phyloP scores from a whole-genome alignment of 2,113 vertebrate species.

The Pachycephala philippinensis region DNA sequence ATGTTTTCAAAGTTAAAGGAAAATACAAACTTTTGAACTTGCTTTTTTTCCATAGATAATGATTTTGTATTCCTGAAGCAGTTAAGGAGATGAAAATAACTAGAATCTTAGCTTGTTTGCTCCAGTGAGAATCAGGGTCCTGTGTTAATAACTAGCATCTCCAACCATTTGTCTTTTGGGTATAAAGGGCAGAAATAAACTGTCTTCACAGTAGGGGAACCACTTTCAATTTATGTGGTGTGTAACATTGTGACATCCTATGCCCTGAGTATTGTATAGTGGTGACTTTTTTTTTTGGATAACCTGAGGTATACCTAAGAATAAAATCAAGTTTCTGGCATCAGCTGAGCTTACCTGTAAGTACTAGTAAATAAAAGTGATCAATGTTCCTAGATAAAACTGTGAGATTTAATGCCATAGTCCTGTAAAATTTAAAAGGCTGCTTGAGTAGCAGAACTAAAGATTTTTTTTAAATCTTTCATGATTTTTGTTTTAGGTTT shows the following conservation, averaged over 20 bases:
- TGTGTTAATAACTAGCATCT: neutral
- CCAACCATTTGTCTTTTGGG: neutral
- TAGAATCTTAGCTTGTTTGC: neutral
- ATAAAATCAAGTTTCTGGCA: neutral
- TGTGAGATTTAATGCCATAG: neutral
- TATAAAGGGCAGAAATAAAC: neutral
- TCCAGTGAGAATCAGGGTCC: neutral
- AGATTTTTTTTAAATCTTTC: rapidly evolving
- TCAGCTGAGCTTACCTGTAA: neutral
- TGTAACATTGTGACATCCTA: neutral
- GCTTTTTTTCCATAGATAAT: neutral
- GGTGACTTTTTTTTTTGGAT: neutral
- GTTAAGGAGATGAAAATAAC: neutral
- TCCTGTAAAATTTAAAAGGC: neutral
- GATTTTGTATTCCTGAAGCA: neutral
- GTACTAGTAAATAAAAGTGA: neutral
- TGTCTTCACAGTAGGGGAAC: neutral
- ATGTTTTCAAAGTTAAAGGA: neutral
- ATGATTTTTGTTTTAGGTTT: neutral
- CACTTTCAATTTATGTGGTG: neutral
- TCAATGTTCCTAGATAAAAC: neutral
- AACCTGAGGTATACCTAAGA: neutral
- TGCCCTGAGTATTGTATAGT: neutral
- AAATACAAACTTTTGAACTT: neutral
- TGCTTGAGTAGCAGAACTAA: neutral